Evolutionary conservation across 2,797 vertebrate genomes (phyloP), one percentile per base, ranked within the genome.

Genomic region (Phataginus tricuspis): DNA sequence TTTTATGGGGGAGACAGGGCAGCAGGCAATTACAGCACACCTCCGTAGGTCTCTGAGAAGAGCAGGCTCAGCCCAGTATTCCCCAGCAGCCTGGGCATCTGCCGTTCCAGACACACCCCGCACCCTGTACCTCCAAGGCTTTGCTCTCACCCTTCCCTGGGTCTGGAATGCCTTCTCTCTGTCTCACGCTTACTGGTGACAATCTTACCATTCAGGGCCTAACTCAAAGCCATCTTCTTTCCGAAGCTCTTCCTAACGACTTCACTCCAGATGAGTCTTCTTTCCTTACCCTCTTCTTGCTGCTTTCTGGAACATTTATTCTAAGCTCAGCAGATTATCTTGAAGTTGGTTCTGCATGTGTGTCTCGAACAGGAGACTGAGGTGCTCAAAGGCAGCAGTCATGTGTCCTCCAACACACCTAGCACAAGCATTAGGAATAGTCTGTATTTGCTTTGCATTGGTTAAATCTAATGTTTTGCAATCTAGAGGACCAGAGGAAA

Each of bases 401-500:
- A 61, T 2, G 0, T 74, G 13, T 39, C 64, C 57, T 75, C 83
- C 11, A 0, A 27, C 66, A 19, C 49, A 29, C 42, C 34, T 49
- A 85, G 15, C 64, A 39, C 31, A 27, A 63, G 61, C 10, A 0
- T 39, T 63, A 66, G 37, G 49, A 71, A 37, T 31, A 39, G 14
- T 3, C 57, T 18, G 45, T 27, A 13, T 66, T 39, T 59, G 18
- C 53, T 68, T 68, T 49, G 37, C 25, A 18, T 86, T 63, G 21
- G 45, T 86, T 66, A n/a, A 49, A 19, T 23, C 15, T 55, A 34
- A 37, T 49, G 61, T 75, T 85, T 10, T 7, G 19, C 29, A 63
- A 39, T 39, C 12, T 80, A 21, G n/a, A 91, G 57, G 91, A 29
- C 29, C 51, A 83, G 51, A 82, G 42, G 34, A 85, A 57, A 75